These are phyloP conservation scores for Apodemia zela DNA, from an alignment of 2,888 invertebrate species.

Conservation along the genomic window DNA sequence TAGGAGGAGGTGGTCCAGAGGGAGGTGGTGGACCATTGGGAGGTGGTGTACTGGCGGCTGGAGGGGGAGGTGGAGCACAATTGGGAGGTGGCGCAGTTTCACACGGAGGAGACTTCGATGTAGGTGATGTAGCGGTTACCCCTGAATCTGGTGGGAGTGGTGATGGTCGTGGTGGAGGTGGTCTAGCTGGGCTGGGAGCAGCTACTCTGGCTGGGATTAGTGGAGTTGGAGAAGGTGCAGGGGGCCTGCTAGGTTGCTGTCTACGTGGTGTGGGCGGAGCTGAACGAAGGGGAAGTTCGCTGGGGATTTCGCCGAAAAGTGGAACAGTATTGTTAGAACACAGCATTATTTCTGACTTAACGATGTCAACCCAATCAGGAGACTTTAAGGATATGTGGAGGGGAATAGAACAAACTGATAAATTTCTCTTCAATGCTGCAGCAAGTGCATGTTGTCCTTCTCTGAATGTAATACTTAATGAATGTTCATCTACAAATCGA, in stretches of 20 bases:
- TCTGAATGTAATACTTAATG: conserved; percentile 95
- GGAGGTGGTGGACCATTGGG: conserved; percentile 60
- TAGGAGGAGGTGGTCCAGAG: conserved; percentile 54
- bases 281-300: conserved; percentile 61
- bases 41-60: conserved; percentile 51
- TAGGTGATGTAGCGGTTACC: conserved; percentile 51
- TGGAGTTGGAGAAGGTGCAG: conserved; percentile 80
- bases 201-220: conserved; percentile 67
- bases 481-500: conserved; percentile 89
- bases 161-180: conserved; percentile 81
- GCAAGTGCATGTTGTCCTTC: conserved; percentile 93
- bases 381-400: conserved; percentile 89
- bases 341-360: conserved; percentile 90
- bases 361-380: conserved; percentile 90
- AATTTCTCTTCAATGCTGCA: conserved; percentile 80
- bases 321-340: conserved; percentile 93
- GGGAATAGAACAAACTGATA: conserved; percentile 83
- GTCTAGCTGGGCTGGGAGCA: conserved; percentile 73
- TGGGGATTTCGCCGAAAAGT: conserved; percentile 76
- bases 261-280: conserved; percentile 73
- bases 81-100: conserved; percentile 83
- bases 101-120: conserved; percentile 68
- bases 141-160: conserved; percentile 72
- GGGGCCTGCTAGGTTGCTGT: conserved; percentile 81
- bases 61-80: conserved; percentile 80